Percentiles rank a stretch among this genome's conserved stretches.
These are phyloP conservation scores for Tachina fera DNA, from an alignment of 2,888 invertebrate species.

Conservation along the genomic window DNA sequence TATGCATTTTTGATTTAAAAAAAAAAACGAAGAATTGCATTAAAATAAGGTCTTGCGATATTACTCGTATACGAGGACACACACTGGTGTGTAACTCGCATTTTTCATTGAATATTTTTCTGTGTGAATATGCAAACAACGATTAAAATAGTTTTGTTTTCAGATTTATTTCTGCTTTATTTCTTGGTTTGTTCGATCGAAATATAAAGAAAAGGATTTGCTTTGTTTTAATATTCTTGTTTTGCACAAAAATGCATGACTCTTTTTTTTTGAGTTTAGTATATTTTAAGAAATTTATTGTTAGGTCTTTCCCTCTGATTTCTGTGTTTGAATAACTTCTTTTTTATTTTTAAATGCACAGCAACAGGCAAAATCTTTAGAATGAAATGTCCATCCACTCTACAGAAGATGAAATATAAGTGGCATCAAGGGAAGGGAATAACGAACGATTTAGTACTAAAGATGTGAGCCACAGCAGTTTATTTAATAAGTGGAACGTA, in stretches of 20 bases:
- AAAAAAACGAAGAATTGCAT: constrained; percentile 56
- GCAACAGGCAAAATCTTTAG: neutral
- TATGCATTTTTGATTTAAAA: constrained; percentile 62
- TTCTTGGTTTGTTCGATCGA: constrained; percentile 51
- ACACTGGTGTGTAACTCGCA: neutral
- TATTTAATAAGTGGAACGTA: constrained; percentile 12
- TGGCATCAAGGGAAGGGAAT: constrained; percentile 23
- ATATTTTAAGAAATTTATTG: constrained; percentile 51
- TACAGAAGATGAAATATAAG: constrained; percentile 35
- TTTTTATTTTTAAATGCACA: constrained; percentile 35
- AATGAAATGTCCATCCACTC: constrained; percentile 40
- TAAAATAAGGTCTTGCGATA: constrained; percentile 33
- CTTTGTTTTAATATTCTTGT: constrained; percentile 68
- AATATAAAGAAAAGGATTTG: constrained; percentile 70
- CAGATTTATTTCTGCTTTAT: constrained; percentile 42
- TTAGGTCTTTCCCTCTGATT: constrained; percentile 39
- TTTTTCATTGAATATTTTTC: constrained; percentile 33
- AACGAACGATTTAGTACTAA: constrained; percentile 15
- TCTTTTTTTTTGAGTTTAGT: constrained; percentile 24
- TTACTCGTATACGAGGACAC: constrained; percentile 33
- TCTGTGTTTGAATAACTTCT: constrained; percentile 39
- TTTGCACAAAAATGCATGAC: constrained; percentile 69
- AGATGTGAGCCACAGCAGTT: constrained; percentile 41
- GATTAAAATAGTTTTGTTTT: constrained; percentile 52
- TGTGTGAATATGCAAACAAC: constrained; percentile 48